phyloP scores from a whole-genome alignment of 2,113 vertebrate species.

The Centropus bengalensis region DNA sequence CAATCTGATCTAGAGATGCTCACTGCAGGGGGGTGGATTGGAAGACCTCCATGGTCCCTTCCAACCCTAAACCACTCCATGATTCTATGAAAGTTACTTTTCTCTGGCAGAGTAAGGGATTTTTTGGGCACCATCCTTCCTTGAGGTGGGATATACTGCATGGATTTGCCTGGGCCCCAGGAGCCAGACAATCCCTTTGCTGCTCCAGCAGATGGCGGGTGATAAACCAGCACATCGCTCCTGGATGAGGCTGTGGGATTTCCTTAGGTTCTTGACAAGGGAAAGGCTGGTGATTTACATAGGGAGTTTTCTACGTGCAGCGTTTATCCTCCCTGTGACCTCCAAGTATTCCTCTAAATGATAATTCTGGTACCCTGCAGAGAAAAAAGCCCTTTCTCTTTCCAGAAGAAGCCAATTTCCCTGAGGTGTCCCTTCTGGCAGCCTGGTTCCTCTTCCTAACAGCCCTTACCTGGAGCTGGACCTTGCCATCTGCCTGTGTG shows the following conservation, averaged over 20 bases:
- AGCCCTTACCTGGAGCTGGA: neutral
- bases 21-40: too few species aligned
- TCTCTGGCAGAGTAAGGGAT: neutral
- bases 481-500: neutral
- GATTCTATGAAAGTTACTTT: neutral
- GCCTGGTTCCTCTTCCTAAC: neutral
- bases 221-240: neutral
- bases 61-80: too few species aligned
- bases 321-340: rapidly evolving
- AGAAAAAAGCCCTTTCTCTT: neutral
- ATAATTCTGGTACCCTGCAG: neutral
- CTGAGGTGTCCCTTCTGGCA: neutral
- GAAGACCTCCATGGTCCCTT: too few species aligned
- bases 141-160: neutral
- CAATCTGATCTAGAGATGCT: too few species aligned
- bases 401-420: neutral
- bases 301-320: rapidly evolving
- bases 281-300: neutral
- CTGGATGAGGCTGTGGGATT: neutral
- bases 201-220: neutral
- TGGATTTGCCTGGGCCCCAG: neutral
- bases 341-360: neutral
- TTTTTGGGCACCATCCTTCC: neutral
- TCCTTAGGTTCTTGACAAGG: neutral
- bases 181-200: neutral